Percentiles rank a stretch among this genome's conserved stretches.
phyloP scores from a whole-genome alignment of 2,113 vertebrate species.

The Murina feae region DNA sequence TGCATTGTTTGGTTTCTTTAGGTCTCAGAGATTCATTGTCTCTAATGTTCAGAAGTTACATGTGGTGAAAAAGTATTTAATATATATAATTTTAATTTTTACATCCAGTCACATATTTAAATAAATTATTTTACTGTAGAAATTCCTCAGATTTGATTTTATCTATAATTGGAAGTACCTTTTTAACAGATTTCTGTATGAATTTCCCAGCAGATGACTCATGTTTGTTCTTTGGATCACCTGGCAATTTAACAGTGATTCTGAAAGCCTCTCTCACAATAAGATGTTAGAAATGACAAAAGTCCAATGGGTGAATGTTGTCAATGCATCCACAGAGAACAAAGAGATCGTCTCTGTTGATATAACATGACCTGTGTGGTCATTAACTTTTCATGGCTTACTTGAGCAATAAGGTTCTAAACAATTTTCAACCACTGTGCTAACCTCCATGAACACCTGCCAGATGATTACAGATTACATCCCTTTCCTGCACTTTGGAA shows the following conservation, averaged over 20 bases:
- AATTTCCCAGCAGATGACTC: neutral
- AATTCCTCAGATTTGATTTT: neutral
- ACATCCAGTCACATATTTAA: neutral
- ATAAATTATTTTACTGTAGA: neutral
- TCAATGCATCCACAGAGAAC: neutral
- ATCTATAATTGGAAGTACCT: neutral
- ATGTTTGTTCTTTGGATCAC: neutral
- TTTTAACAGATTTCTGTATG: neutral
- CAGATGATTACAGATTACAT: neutral
- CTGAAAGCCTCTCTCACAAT: neutral
- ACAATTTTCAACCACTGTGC: neutral
- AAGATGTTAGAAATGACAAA: neutral
- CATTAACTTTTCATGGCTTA: slow-evolving; percentile 2
- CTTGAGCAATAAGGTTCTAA: neutral
- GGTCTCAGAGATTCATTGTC: neutral
- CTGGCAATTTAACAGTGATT: neutral
- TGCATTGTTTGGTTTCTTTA: neutral
- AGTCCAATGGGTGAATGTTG: neutral
- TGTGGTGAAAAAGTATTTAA: neutral
- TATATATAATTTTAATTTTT: neutral
- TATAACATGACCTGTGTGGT: neutral
- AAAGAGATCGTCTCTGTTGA: neutral
- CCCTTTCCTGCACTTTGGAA: neutral
- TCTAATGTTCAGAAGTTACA: neutral
- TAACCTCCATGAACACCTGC: neutral